A percentile compares a stretch with the other conserved stretches of the same genome.
These are phyloP conservation scores for Premnoplex brunnescens DNA, from an alignment of 2,797 vertebrate genomes.

Conservation along the genomic window DNA sequence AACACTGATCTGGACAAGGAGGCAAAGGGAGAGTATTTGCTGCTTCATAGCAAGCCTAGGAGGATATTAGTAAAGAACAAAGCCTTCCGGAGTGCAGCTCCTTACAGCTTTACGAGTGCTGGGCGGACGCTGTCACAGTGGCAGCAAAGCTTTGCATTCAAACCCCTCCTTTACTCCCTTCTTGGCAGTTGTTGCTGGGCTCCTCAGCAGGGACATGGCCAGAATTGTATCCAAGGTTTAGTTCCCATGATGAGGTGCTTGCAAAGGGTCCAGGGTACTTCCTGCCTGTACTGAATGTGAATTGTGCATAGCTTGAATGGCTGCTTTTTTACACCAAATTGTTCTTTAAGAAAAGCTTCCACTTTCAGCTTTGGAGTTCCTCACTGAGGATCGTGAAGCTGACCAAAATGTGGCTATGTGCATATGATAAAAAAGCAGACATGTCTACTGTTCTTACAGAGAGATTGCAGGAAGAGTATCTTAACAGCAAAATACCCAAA, in stretches of 20 bases:
- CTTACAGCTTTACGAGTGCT: background rate
- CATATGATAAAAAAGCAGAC: background rate
- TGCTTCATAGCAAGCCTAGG: background rate
- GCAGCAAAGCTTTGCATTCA: background rate
- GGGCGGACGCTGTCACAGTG: accelerated
- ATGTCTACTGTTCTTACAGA: accelerated
- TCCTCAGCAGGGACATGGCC: background rate
- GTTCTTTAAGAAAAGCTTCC: background rate
- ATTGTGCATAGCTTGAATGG: accelerated
- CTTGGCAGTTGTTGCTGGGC: background rate
- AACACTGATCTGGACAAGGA: background rate
- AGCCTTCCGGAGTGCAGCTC: background rate
- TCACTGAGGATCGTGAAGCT: background rate
- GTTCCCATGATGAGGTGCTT: background rate
- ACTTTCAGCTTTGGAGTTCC: background rate
- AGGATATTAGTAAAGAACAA: background rate
- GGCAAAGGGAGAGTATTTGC: background rate
- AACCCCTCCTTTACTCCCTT: background rate
- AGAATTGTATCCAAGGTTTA: background rate
- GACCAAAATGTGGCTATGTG: background rate
- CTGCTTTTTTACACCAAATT: background rate
- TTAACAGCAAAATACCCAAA: background rate
- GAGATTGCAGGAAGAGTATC: background rate
- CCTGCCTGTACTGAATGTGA: background rate
- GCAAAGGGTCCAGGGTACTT: background rate